phyloP scores from a whole-genome alignment of 1,140 invertebrate genomes.

The Wasmannia auropunctata region DNA sequence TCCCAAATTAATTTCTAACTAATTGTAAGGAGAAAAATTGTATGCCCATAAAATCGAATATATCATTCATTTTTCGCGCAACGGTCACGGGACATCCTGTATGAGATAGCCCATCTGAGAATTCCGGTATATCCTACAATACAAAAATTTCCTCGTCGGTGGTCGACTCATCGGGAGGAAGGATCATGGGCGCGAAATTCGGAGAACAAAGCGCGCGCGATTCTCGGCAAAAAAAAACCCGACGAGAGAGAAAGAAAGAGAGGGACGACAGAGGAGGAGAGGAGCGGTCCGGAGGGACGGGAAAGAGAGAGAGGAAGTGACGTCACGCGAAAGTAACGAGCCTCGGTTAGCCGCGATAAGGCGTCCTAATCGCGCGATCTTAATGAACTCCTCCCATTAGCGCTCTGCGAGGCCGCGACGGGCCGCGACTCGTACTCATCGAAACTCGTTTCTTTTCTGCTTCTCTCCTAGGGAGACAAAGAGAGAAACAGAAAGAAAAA shows the following conservation, averaged over 20 bases:
- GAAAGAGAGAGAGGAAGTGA: slow-evolving; percentile 77
- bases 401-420: slow-evolving; percentile 74
- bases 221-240: slow-evolving; percentile 47
- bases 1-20: neutral
- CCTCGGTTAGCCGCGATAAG: slow-evolving; percentile 75
- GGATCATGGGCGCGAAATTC: slow-evolving; percentile 49
- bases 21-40: neutral
- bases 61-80: neutral
- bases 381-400: slow-evolving; percentile 81
- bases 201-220: slow-evolving; percentile 54
- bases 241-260: slow-evolving; percentile 15
- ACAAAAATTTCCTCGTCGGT: neutral
- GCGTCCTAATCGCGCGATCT: slow-evolving; percentile 77
- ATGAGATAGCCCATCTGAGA: neutral
- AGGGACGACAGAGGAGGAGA: slow-evolving; percentile 30
- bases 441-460: slow-evolving; percentile 63
- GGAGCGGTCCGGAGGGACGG: slow-evolving; percentile 44
- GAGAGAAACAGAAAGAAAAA: neutral
- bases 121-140: neutral
- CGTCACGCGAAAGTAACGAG: slow-evolving; percentile 80
- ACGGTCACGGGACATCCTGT: neutral
- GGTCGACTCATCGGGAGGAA: neutral
- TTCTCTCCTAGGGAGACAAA: neutral
- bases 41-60: neutral
- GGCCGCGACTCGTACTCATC: slow-evolving; percentile 66